These are phyloP conservation scores for Boleophthalmus pectinirostris DNA, from an alignment of 2,113 vertebrate genomes.

Conservation along the genomic window DNA sequence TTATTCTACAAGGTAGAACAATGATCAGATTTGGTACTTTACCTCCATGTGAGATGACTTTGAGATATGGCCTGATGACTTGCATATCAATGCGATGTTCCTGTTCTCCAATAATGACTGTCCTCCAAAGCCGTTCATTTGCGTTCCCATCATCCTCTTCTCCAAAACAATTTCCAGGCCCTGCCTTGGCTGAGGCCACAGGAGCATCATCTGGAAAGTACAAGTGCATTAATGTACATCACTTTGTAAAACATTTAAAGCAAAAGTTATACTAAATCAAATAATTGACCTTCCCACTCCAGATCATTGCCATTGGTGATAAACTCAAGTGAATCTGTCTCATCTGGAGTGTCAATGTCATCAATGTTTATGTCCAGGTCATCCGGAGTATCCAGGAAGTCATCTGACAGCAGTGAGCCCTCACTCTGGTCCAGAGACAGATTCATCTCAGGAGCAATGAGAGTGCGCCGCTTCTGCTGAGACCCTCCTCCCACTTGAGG, in stretches of 20 bases:
- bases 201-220: constrained; percentile 87
- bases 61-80: constrained; percentile 94
- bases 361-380: constrained; percentile 97
- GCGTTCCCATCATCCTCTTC: constrained; percentile 80
- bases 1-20: neutral
- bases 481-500: constrained; percentile 58
- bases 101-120: constrained; percentile 94
- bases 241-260: neutral
- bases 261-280: neutral
- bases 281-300: constrained; percentile 94
- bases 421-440: constrained; percentile 97
- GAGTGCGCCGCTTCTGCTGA: constrained; percentile 86
- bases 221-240: neutral
- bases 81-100: constrained; percentile 97
- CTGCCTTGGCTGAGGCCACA: constrained; percentile 90
- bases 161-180: constrained; percentile 79
- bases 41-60: constrained; percentile 97
- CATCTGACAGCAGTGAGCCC: constrained; percentile 92
- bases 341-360: constrained; percentile 94
- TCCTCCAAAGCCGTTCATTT: constrained; percentile 89
- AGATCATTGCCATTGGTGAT: constrained; percentile 91
- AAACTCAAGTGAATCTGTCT: constrained; percentile 95
- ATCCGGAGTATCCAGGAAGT: constrained; percentile 93
- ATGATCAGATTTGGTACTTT: constrained; percentile 21
- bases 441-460: constrained; percentile 94